These are phyloP conservation scores for Coryphaenoides rupestris DNA, from an alignment of 2,113 vertebrate genomes.

Conservation along the genomic window DNA sequence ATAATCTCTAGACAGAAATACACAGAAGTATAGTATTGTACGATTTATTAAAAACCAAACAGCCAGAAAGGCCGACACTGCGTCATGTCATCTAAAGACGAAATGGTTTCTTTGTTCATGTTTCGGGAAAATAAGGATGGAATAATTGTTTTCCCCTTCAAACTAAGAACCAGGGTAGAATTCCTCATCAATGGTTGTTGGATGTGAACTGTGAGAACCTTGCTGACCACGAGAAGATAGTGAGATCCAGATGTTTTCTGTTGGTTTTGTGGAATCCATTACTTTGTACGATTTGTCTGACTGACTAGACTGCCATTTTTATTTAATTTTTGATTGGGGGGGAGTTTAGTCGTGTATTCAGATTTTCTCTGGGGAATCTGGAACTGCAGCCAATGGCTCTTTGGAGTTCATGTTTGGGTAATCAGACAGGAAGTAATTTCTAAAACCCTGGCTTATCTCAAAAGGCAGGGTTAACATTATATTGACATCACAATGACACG, in stretches of 20 bases:
- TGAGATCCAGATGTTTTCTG: constrained; percentile 8
- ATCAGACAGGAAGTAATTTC: background rate
- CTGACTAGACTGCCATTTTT: too few species aligned
- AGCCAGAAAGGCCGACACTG: background rate
- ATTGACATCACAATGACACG: background rate
- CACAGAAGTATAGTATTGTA: constrained; percentile 15
- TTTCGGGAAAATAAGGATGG: constrained; percentile 6
- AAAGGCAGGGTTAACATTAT: background rate
- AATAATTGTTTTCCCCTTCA: background rate
- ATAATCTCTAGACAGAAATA: constrained; percentile 13
- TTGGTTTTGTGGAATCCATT: background rate
- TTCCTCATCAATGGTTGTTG: constrained; percentile 15
- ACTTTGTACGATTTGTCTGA: too few species aligned
- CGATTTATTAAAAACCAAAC: background rate
- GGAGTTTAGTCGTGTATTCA: background rate
- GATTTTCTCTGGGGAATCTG: background rate
- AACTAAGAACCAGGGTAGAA: constrained; percentile 1
- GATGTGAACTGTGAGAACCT: constrained; percentile 28
- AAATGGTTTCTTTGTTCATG: constrained; percentile 15
- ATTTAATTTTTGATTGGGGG: too few species aligned
- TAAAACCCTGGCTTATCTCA: background rate
- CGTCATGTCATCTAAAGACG: constrained; percentile 21
- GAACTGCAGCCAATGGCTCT: background rate
- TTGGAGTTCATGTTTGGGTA: background rate
- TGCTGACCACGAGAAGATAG: constrained; percentile 3